A percentile compares a stretch with the other conserved stretches of the same genome.
phyloP scores from a whole-genome alignment of 2,113 vertebrate genomes.

The Falco punctatus region DNA sequence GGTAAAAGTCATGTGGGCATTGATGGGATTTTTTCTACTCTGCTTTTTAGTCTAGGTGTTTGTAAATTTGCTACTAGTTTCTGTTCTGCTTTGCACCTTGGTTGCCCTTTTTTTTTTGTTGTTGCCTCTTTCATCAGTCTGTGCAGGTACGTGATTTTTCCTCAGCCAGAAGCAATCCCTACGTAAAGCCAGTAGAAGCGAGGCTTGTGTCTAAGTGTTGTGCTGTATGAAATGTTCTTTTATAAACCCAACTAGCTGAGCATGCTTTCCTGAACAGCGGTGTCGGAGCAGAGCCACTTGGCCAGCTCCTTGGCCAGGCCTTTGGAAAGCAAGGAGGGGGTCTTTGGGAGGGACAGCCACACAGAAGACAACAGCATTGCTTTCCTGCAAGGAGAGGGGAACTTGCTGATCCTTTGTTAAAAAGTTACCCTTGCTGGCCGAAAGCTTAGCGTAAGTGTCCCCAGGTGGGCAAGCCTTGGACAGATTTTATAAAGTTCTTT shows the following conservation, averaged over 20 bases:
- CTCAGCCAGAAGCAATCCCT: neutral
- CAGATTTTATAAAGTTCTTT: neutral
- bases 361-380: neutral
- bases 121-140: fast-evolving
- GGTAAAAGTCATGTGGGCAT: neutral
- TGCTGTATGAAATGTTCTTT: neutral
- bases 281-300: neutral
- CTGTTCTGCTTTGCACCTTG: neutral
- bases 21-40: neutral
- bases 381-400: neutral
- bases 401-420: neutral
- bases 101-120: fast-evolving
- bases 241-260: neutral
- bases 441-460: neutral
- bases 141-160: neutral
- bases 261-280: fast-evolving
- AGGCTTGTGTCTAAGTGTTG: neutral
- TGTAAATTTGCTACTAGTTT: fast-evolving
- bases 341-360: neutral
- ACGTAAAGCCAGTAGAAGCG: fast-evolving
- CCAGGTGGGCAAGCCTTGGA: neutral
- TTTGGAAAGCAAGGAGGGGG: neutral
- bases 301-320: neutral
- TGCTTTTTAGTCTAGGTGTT: neutral
- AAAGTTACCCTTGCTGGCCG: fast-evolving